phyloP scores from a whole-genome alignment of 2,797 vertebrate species.

The Mallotus villosus region DNA sequence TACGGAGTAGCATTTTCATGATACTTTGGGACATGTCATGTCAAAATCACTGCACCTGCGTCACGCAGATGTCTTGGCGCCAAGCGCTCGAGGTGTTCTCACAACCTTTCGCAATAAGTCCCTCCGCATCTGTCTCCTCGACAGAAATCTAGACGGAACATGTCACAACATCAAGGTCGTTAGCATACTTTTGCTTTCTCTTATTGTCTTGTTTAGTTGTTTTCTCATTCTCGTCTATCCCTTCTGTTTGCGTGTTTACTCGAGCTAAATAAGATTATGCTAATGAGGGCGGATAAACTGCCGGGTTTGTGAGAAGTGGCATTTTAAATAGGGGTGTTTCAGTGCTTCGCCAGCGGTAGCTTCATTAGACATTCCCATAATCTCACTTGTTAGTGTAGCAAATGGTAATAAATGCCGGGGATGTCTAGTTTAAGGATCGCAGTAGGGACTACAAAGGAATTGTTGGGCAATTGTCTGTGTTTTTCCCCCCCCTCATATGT shows the following conservation, averaged over 20 bases:
- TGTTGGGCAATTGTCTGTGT: constrained; percentile 72
- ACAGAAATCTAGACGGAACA: not conserved
- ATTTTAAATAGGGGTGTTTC: constrained; percentile 84
- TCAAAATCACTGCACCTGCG: not conserved
- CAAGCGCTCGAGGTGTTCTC: constrained; percentile 3
- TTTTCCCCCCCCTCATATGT: constrained; percentile 61
- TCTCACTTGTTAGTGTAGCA: constrained; percentile 87
- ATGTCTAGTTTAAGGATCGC: constrained; percentile 80
- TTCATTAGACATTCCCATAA: constrained; percentile 95
- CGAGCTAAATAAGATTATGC: constrained; percentile 90
- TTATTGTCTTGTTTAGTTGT: constrained; percentile 37
- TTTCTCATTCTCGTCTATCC: constrained; percentile 63
- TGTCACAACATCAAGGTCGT: constrained; percentile 67
- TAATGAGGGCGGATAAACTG: constrained; percentile 86
- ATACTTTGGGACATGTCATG: not conserved
- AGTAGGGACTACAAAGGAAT: constrained; percentile 77
- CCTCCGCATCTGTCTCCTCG: not conserved
- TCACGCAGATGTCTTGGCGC: not conserved
- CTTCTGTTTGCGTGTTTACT: constrained; percentile 89
- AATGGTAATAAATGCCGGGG: constrained; percentile 85
- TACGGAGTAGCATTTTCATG: not conserved
- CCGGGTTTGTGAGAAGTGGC: constrained; percentile 83
- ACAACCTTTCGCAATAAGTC: not conserved
- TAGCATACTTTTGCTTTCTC: constrained; percentile 75
- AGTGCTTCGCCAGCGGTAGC: constrained; percentile 68